Conservation (phyloP, 2,113 vertebrate species). For the Pholis gunnellus region DNA sequence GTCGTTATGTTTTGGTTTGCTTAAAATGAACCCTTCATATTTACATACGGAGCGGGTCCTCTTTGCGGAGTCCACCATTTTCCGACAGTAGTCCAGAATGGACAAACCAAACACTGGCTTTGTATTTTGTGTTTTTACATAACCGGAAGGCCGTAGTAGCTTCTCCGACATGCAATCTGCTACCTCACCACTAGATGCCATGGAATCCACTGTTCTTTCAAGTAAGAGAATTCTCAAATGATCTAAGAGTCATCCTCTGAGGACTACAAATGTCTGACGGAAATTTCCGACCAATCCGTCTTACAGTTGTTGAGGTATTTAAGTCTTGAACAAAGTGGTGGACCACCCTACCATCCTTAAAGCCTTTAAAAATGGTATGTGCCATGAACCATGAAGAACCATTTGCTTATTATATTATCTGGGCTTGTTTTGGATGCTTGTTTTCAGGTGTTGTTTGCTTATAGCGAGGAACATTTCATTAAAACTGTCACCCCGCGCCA, state of each 20-base stretch:
- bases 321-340: background rate
- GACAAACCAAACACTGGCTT: background rate
- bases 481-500: slow-evolving; percentile 32
- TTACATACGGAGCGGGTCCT: background rate
- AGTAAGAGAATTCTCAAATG: background rate
- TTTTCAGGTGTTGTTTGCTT: slow-evolving; percentile 24
- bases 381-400: background rate
- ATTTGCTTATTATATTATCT: slow-evolving; percentile 3
- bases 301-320: background rate
- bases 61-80: background rate
- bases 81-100: background rate
- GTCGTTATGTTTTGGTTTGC: background rate
- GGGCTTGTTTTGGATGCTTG: slow-evolving; percentile 8
- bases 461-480: slow-evolving; percentile 29
- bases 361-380: slow-evolving; percentile 4
- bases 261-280: background rate
- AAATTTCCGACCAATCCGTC: background rate
- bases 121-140: background rate
- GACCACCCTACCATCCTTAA: background rate
- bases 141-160: background rate
- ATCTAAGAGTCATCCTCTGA: background rate
- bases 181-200: background rate
- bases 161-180: no score
- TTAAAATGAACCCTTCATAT: background rate
- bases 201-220: background rate